Conservation (phyloP, 2,113 vertebrate genomes). For the Callocephalon fimbriatum region DNA sequence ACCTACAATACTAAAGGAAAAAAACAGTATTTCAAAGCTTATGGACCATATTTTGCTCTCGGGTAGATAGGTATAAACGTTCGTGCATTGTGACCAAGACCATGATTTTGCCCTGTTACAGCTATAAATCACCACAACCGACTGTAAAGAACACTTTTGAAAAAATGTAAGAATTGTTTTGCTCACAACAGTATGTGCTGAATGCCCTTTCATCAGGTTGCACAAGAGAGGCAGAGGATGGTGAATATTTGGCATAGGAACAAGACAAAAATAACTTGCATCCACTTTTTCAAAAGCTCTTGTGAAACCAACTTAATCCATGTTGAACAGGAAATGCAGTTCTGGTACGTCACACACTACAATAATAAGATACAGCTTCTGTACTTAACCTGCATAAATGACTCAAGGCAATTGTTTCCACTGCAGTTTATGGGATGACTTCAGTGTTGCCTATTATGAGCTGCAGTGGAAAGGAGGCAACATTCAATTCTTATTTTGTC, state of each 20-base stretch:
- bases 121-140: neutral
- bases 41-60: neutral
- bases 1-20: neutral
- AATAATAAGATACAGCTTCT: slow-evolving; percentile 16
- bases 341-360: neutral
- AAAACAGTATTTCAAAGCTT: neutral
- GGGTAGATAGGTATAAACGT: neutral
- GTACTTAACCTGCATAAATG: slow-evolving; percentile 7
- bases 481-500: neutral
- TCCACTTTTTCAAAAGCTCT: neutral
- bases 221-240: neutral
- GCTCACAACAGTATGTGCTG: neutral
- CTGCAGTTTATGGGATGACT: neutral
- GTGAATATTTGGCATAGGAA: neutral
- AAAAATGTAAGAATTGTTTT: neutral
- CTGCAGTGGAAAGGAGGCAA: neutral
- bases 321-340: slow-evolving; percentile 6
- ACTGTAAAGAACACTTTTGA: neutral
- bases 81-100: neutral
- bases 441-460: neutral
- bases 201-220: neutral
- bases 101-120: neutral
- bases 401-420: slow-evolving; percentile 6
- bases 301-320: slow-evolving; percentile 29
- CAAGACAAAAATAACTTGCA: slow-evolving; percentile 10